Percentiles rank a stretch among this genome's conserved stretches.
These are phyloP conservation scores for Microctonus hyperodae DNA, from an alignment of 2,888 invertebrate species.

Conservation along the genomic window DNA sequence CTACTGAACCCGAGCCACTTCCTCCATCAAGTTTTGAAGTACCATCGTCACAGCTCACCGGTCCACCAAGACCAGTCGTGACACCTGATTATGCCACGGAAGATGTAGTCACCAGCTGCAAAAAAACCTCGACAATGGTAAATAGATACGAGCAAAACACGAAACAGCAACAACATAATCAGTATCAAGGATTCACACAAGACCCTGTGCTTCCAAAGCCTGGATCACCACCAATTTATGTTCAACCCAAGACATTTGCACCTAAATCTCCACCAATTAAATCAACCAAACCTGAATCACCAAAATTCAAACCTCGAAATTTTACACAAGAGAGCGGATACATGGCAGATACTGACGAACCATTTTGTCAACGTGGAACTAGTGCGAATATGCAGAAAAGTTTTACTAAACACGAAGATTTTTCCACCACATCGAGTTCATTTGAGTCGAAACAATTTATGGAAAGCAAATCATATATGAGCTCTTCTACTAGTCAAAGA, in stretches of 20 bases:
- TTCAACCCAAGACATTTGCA: conserved; percentile 43
- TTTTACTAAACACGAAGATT: conserved; percentile 53
- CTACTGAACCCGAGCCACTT: conserved; percentile 67
- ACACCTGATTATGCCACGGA: conserved; percentile 40
- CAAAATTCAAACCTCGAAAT: conserved; percentile 65
- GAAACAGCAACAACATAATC: conserved; percentile 44
- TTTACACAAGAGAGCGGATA: conserved; percentile 70
- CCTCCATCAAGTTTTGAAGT: conserved; percentile 68
- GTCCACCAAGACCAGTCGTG: conserved; percentile 48
- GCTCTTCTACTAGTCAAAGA: conserved; percentile 26
- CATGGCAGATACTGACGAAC: conserved; percentile 76
- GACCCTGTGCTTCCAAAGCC: conserved; percentile 51
- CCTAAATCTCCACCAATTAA: conserved; percentile 43
- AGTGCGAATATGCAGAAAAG: conserved; percentile 42
- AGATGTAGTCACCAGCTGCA: conserved; percentile 22
- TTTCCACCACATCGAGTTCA: conserved; percentile 44
- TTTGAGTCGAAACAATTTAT: conserved; percentile 54
- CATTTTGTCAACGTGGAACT: conserved; percentile 57
- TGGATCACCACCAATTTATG: conserved; percentile 59
- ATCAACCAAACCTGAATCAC: conserved; percentile 63
- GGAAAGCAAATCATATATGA: conserved; percentile 54
- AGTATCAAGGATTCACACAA: conserved; percentile 39
- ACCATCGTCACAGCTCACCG: conserved; percentile 56
- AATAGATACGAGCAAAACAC: conserved; percentile 51
- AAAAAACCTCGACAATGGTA: conserved; percentile 47